Percentiles rank a stretch among this genome's conserved stretches.
phyloP scores from a whole-genome alignment of 2,797 vertebrate species.

The Sebastes baramenuke region DNA sequence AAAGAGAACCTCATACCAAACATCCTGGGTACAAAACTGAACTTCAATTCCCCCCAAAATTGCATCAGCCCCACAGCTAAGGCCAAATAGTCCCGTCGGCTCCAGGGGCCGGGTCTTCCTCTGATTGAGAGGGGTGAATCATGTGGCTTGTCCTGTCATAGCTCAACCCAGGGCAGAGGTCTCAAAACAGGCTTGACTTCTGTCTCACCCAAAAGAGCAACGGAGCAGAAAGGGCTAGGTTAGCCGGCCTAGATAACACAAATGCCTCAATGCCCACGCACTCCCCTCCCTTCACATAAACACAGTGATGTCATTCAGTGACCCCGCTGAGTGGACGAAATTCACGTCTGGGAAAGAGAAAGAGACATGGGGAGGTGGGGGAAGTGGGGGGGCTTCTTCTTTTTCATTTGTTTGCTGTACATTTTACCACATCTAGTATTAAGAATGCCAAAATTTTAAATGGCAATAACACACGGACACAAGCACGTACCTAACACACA shows the following conservation, averaged over 20 bases:
- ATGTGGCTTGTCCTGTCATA: constrained; percentile 23
- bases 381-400: neutral
- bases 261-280: constrained; percentile 74
- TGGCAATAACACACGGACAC: constrained; percentile 45
- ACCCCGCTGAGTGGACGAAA: constrained; percentile 67
- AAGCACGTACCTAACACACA: neutral
- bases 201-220: constrained; percentile 61
- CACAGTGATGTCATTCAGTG: constrained; percentile 69
- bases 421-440: constrained; percentile 55
- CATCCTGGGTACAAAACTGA: neutral
- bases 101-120: constrained; percentile 20
- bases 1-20: neutral
- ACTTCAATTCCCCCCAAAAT: neutral
- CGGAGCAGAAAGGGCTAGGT: constrained; percentile 63
- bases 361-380: neutral
- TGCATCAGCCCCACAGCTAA: neutral
- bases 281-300: constrained; percentile 65
- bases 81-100: neutral
- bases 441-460: constrained; percentile 59
- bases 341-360: constrained; percentile 49
- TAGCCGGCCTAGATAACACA: constrained; percentile 71
- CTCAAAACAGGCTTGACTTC: constrained; percentile 69
- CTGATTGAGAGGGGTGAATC: constrained; percentile 27
- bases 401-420: constrained; percentile 56
- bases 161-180: constrained; percentile 53